Percentiles rank a stretch among this genome's conserved stretches.
Evolutionary conservation across 1,140 invertebrate species (phyloP).

Genomic region (Bombus consobrinus): DNA sequence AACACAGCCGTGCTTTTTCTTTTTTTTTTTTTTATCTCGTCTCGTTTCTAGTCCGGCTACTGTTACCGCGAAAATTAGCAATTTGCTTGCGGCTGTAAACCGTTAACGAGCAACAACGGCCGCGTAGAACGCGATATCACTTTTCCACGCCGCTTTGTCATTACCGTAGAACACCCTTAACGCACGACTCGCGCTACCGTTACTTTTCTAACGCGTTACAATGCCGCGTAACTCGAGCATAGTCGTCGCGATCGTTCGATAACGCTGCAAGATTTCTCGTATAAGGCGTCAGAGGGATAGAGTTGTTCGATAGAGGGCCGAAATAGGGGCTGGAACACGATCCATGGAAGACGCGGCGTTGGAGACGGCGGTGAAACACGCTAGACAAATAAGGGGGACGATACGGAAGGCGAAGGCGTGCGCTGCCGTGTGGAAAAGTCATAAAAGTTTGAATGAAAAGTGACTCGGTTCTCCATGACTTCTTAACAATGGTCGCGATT

Average conservation of each 20-base stretch:
- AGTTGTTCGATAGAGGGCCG: slow-evolving; percentile 7
- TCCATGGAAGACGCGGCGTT: too few relatives aligned
- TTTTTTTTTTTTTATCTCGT: neutral
- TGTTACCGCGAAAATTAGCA: slow-evolving; percentile 51
- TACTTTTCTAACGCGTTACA: neutral
- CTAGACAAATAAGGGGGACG: neutral
- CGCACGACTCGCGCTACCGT: neutral
- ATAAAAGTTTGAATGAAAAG: slow-evolving; percentile 75
- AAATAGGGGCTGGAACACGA: neutral
- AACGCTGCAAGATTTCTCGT: slow-evolving; percentile 15
- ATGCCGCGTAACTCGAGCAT: neutral
- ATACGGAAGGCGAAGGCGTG: neutral
- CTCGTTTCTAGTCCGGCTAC: neutral
- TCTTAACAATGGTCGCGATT: slow-evolving; percentile 66
- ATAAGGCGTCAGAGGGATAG: neutral
- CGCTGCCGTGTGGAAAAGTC: slow-evolving; percentile 68
- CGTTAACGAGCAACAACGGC: slow-evolving; percentile 13
- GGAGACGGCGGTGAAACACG: neutral
- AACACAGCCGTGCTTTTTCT: neutral
- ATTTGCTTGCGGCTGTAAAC: slow-evolving; percentile 48
- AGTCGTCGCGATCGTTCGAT: slow-evolving; percentile 18
- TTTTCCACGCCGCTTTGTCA: neutral
- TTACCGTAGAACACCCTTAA: neutral
- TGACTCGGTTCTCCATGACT: slow-evolving; percentile 76
- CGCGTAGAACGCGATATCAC: slow-evolving; percentile 8